phyloP scores from a whole-genome alignment of 2,113 vertebrate genomes.

The Stigmatopora argus region DNA sequence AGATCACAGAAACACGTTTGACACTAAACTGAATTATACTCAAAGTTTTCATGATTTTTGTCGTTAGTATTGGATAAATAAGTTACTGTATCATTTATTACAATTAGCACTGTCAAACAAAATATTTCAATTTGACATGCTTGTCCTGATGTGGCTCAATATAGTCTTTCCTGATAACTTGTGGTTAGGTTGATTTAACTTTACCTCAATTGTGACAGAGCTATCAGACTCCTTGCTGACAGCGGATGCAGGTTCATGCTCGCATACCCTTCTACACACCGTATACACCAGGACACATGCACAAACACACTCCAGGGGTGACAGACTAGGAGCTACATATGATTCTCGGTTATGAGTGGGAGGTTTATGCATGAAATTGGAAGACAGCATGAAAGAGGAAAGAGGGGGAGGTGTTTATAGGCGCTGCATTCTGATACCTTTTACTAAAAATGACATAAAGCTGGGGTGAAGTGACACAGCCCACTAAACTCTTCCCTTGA shows the following conservation, averaged over 20 bases:
- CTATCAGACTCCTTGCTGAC: neutral
- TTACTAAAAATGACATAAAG: constrained; percentile 28
- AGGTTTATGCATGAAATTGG: constrained; percentile 46
- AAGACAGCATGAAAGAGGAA: constrained; percentile 23
- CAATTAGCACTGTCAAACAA: neutral
- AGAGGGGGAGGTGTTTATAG: constrained; percentile 29
- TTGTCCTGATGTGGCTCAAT: neutral
- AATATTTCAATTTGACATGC: neutral
- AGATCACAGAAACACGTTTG: constrained; percentile 6
- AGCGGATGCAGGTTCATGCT: constrained; percentile 11
- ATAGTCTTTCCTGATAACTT: neutral
- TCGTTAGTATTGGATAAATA: neutral
- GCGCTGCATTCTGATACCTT: constrained; percentile 27
- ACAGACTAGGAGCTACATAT: constrained; percentile 42
- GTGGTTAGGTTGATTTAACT: constrained; percentile 5
- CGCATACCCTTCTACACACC: neutral
- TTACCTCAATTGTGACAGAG: constrained; percentile 9
- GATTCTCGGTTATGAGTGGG: constrained; percentile 43
- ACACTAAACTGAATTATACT: too few relatives aligned
- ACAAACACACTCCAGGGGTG: constrained; percentile 13
- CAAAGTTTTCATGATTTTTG: neutral
- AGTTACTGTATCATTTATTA: neutral
- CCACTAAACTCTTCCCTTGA: constrained; percentile 1
- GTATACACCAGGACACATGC: constrained; percentile 2
- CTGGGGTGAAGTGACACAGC: constrained; percentile 10